Conservation (phyloP, 2,797 vertebrate species). For the Epinephelus malabaricus region DNA sequence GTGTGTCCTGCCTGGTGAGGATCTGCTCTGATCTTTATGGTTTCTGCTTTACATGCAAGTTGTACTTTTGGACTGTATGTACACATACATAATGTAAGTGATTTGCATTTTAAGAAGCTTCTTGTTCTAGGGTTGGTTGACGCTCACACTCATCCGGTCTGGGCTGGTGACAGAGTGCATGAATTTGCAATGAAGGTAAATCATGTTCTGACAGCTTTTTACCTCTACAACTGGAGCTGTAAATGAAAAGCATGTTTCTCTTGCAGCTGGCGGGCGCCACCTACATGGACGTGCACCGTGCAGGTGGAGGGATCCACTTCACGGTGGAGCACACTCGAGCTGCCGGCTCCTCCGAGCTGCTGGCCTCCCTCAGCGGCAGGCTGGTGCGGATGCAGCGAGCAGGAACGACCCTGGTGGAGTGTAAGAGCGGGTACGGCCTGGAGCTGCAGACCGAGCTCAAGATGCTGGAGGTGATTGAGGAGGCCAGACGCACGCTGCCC, state of each 20-base stretch:
- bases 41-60: background rate
- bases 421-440: constrained; percentile 97
- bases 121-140: constrained; percentile 92
- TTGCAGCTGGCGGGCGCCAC: constrained; percentile 93
- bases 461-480: constrained; percentile 93
- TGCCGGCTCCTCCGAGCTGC: constrained; percentile 85
- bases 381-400: constrained; percentile 89
- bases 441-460: constrained; percentile 92
- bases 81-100: background rate
- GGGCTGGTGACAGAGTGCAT: constrained; percentile 97
- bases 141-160: constrained; percentile 97
- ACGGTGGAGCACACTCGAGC: constrained; percentile 91
- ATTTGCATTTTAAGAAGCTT: background rate
- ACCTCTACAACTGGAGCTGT: background rate
- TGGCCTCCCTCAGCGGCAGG: constrained; percentile 82
- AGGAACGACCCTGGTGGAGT: constrained; percentile 95
- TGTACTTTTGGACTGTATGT: background rate
- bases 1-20: constrained; percentile 93
- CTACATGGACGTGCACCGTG: constrained; percentile 96
- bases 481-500: constrained; percentile 82
- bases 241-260: background rate
- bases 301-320: constrained; percentile 96
- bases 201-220: background rate
- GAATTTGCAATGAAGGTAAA: constrained; percentile 99
- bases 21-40: background rate